Percentiles rank a stretch among this genome's conserved stretches.
These are phyloP conservation scores for Trachelus iudaicus DNA, from an alignment of 2,888 invertebrate genomes.

Conservation along the genomic window DNA sequence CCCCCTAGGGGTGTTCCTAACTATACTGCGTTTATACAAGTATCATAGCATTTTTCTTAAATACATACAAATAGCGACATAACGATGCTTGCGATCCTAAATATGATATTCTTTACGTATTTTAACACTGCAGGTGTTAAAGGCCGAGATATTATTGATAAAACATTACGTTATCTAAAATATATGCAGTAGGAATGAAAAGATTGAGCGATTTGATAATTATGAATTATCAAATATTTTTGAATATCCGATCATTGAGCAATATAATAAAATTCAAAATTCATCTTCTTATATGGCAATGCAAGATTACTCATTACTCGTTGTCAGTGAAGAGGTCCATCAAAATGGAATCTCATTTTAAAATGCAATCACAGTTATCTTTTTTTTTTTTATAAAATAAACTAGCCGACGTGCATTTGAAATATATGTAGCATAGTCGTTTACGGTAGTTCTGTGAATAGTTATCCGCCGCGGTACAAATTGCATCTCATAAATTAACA, in stretches of 20 bases:
- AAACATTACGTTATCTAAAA: neutral
- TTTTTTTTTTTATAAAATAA: too few relatives aligned
- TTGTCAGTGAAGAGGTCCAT: too few relatives aligned
- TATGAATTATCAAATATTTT: neutral
- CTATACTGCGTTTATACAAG: neutral
- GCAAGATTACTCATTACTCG: too few relatives aligned
- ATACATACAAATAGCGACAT: too few relatives aligned
- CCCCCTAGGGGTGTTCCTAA: neutral
- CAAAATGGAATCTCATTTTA: neutral
- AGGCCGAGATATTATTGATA: neutral
- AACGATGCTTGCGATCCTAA: too few relatives aligned
- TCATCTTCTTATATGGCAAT: too few relatives aligned
- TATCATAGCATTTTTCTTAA: too few relatives aligned
- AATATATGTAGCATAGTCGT: neutral
- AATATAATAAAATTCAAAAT: too few relatives aligned
- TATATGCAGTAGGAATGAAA: neutral
- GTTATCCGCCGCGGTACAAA: neutral
- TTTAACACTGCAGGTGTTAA: neutral
- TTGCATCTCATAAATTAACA: neutral
- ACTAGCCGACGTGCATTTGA: too few relatives aligned
- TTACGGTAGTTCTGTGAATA: neutral
- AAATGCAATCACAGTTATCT: neutral
- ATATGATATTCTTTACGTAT: neutral
- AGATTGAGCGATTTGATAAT: neutral
- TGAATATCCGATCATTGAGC: neutral